Evolutionary conservation across 2,797 vertebrate species (phyloP).

Genomic region (Thaleichthys pacificus): DNA sequence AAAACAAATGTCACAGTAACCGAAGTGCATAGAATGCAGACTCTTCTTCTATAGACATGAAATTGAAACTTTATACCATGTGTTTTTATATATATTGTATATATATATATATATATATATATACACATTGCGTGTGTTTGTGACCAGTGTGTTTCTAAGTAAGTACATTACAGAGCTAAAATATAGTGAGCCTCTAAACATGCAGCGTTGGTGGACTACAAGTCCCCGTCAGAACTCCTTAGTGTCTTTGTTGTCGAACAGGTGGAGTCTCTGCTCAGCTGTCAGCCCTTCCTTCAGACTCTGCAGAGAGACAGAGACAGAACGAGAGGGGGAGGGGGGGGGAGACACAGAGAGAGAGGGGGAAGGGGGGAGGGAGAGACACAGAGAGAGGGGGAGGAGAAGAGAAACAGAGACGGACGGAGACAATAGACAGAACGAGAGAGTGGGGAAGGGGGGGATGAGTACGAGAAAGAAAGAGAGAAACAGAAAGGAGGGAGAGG

Average conservation of each 20-base stretch:
- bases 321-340: neutral
- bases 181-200: conserved; percentile 73
- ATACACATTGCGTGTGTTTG: conserved; percentile 66
- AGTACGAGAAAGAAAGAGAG: no score
- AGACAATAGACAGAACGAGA: neutral
- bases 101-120: neutral
- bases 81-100: conserved; percentile 41
- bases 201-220: conserved; percentile 57
- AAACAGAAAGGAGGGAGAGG: no score
- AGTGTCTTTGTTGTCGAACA: conserved; percentile 82
- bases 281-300: conserved; percentile 84
- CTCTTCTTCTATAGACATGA: conserved; percentile 68
- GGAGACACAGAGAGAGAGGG: neutral
- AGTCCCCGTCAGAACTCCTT: conserved; percentile 79
- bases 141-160: conserved; percentile 81
- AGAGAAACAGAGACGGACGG: neutral
- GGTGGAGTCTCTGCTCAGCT: conserved; percentile 81
- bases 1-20: conserved; percentile 77
- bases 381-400: neutral
- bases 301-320: conserved; percentile 50
- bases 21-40: conserved; percentile 83
- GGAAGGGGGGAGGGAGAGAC: neutral
- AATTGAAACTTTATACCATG: conserved; percentile 79
- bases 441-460: no score
- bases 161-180: conserved; percentile 74